Base-by-base conservation (phyloP, 2,888 invertebrate species). In the Pinctada fucata region DNA sequence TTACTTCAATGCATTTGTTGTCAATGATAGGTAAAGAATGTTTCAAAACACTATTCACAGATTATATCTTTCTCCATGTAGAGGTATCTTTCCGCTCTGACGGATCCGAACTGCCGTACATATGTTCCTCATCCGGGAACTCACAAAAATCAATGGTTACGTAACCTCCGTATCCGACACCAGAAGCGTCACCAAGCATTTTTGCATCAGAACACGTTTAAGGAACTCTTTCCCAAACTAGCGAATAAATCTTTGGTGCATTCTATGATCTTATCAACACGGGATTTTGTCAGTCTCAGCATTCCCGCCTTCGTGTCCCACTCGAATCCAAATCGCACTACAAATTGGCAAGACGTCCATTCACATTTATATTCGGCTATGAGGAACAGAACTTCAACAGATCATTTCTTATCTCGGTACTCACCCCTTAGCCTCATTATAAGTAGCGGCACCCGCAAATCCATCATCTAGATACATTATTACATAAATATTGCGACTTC, bases 21-120 rank as follows among this genome's bases (percentile, higher is more conserved):
- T 80, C 48, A 51, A 80, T 64, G 5, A 72, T 68, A 50, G 45
- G 58, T 1, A 76, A 13, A 31, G 71, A 69, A 67, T 69, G 75
- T n/a, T 73, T 47, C 5, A 83, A 16, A 2, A 78, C 66, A 63
- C 79, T 79, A 64, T 75, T 52, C n/a, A 83, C 78, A 31, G 82
- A 75, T 73, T 80, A 72, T 10, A 83, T 63, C 64, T 83, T 81
- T 64, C 81, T 52, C 79, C 82, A 83, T 3, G 82, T 84, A 49
- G 83, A 84, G 65, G 81, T 83, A 45, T 66, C 65, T 45, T 50
- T 52, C 10, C 31, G 67, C 72, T 83, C 83, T 10, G 8, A n/a
- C 13, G 49, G 70, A 65, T 76, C 69, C 81, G 76, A 81, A 63
- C n/a, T 70, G 65, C 80, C 79, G 16, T 70, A 16, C 2, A 83